Evolutionary conservation across 1,140 invertebrate genomes (phyloP), one percentile per base, ranked within the genome.

Genomic region (Dermatophagoides farinae): DNA sequence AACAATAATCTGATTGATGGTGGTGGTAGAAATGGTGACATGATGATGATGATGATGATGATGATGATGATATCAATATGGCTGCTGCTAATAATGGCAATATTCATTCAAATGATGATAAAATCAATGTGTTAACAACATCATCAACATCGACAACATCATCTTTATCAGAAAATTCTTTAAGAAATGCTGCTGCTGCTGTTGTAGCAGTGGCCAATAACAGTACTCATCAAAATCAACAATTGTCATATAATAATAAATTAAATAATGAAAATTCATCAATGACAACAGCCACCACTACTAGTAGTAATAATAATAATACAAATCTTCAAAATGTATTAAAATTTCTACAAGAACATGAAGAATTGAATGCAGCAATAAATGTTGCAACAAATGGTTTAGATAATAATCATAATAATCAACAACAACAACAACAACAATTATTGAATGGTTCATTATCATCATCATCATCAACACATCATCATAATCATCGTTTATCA

Each of bases 161-260:
- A 20, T 53, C 47, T 25, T 12, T 44, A 20, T 11, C 47, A 37
- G 20, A 22, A 8, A 54, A 23, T 40, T 63, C 59, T 18, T 25
- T 50, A 18, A 10, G 43, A 44, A 51, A 43, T 20, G 31, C 61
- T 14, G 12, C 54, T 52, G 54, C 49, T 23, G 50, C 65, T 59
- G 55, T 39, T 18, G 23, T 23, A 23, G 47, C 67, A 18, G 60
- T 51, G 1, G 51, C 58, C 5, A 47, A 47, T 23, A 47, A 23
- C 64, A 63, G 39, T 39, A 4, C 31, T 31, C 31, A 31, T 4
- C 31, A 31, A 31, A 31, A 31, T 5, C 47, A 5, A 77, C 72
- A 59, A 75, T 77, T 68, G 73, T 78, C 43, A 86, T 84, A 39
- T 82, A 86, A 43, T 31, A 31, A 31, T 31, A 31, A 31, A 4